Conservation (phyloP, 2,113 vertebrate genomes). For the Phylloscopus trochiloides region DNA sequence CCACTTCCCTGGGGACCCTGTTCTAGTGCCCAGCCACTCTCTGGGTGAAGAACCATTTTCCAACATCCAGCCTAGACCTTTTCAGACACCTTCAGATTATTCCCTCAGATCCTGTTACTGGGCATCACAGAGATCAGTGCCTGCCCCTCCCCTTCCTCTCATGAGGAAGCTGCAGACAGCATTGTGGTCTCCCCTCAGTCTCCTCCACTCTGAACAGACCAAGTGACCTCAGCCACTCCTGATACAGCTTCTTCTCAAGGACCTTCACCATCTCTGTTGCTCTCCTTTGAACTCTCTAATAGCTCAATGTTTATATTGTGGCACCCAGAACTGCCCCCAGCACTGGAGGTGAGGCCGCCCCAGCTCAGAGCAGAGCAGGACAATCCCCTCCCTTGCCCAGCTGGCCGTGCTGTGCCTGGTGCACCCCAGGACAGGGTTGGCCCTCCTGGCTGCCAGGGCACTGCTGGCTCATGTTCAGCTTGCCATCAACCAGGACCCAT, state of each 20-base stretch:
- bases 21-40: not conserved
- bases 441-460: not conserved
- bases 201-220: not conserved
- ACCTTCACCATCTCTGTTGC: rapidly evolving
- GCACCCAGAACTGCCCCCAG: rapidly evolving
- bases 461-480: rapidly evolving
- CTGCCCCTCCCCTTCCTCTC: not conserved
- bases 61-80: not conserved
- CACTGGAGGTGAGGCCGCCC: rapidly evolving
- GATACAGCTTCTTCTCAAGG: rapidly evolving
- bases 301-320: not conserved
- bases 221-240: not conserved
- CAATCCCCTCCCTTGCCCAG: rapidly evolving
- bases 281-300: not conserved
- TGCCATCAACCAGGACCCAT: rapidly evolving
- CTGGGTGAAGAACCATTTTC: not conserved
- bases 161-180: not conserved
- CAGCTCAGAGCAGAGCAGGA: rapidly evolving
- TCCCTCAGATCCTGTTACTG: not conserved
- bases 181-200: not conserved
- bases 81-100: not conserved
- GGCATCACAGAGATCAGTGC: not conserved
- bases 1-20: not conserved
- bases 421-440: rapidly evolving
- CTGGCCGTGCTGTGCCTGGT: rapidly evolving